These are phyloP conservation scores for Myotis pilosus DNA, from an alignment of 2,797 vertebrate genomes.

Conservation along the genomic window DNA sequence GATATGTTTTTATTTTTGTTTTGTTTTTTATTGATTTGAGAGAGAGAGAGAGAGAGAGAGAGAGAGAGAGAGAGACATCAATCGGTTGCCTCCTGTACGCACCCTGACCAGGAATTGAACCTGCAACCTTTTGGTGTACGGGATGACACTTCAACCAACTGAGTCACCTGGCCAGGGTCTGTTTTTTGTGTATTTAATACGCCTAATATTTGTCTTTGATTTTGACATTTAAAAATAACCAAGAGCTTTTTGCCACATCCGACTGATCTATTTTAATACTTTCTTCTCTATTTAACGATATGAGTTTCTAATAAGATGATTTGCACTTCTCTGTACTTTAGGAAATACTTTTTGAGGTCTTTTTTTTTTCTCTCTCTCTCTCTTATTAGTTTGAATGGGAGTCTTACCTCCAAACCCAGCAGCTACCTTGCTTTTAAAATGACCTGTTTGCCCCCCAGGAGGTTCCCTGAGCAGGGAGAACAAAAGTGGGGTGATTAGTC, in stretches of 20 bases:
- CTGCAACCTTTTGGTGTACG: background rate
- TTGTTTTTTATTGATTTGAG: background rate
- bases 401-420: slow-evolving; percentile 3
- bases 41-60: background rate
- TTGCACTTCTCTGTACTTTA: slow-evolving; percentile 22
- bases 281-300: slow-evolving; percentile 52
- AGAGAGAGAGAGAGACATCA: background rate
- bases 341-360: slow-evolving; percentile 11
- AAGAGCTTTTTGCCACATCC: background rate
- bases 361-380: background rate
- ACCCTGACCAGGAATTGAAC: background rate
- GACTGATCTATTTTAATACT: slow-evolving; percentile 51
- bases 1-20: background rate
- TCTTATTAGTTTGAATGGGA: slow-evolving; percentile 16
- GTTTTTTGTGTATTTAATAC: slow-evolving; percentile 24
- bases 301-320: slow-evolving; percentile 47
- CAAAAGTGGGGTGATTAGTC: slow-evolving; percentile 47
- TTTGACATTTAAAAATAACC: slow-evolving; percentile 42
- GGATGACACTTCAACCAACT: background rate
- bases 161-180: background rate
- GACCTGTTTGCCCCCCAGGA: background rate
- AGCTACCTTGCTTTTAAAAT: slow-evolving; percentile 26
- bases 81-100: background rate
- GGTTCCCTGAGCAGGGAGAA: slow-evolving; percentile 6
- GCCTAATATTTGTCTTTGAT: slow-evolving; percentile 18